Conservation (phyloP, 2,113 vertebrate genomes). For the Vulpes vulpes region DNA sequence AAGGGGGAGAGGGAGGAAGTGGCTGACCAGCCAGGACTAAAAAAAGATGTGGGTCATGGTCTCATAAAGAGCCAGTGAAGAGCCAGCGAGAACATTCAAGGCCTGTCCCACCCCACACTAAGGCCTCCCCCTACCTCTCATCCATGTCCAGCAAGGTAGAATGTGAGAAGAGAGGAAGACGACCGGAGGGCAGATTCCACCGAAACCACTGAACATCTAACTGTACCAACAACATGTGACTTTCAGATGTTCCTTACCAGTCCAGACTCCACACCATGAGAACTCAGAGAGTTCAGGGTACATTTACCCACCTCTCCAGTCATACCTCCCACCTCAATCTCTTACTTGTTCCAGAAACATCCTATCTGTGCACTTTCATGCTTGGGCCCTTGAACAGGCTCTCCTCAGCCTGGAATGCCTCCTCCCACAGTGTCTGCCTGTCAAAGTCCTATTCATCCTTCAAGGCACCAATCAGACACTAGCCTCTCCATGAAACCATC, state of each 20-base stretch:
- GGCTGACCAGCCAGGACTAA: slow-evolving; percentile 47
- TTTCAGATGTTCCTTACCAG: neutral
- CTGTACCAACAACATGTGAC: neutral
- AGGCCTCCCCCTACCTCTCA: neutral
- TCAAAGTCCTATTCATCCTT: neutral
- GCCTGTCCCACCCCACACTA: neutral
- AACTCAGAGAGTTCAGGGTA: neutral
- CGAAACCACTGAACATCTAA: neutral
- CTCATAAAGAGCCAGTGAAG: neutral
- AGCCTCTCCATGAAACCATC: neutral
- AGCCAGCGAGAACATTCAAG: slow-evolving; percentile 28
- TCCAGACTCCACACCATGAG: neutral
- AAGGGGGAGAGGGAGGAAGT: slow-evolving; percentile 61
- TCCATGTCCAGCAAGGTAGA: neutral
- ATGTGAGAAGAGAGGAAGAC: neutral
- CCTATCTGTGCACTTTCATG: neutral
- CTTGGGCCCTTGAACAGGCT: neutral
- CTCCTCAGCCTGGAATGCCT: neutral
- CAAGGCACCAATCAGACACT: neutral
- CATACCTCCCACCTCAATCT: neutral
- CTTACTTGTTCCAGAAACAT: neutral
- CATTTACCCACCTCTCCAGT: neutral
- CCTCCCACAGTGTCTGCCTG: neutral
- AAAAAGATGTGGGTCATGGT: neutral
- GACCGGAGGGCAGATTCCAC: neutral